Base-by-base conservation (phyloP, 2,113 vertebrate genomes). In the Pygathrix nemaeus region DNA sequence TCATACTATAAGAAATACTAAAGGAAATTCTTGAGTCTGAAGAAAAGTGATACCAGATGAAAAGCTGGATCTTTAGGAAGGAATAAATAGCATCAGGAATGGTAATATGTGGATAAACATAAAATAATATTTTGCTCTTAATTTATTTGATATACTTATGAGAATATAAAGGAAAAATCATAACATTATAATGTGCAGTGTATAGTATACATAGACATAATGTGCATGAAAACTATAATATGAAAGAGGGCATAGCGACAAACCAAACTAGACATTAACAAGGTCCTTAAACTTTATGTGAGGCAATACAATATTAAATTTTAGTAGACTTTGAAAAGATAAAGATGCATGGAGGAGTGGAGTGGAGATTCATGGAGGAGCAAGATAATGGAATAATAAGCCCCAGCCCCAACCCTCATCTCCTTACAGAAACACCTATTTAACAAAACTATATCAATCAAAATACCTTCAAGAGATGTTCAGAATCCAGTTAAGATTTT, bases 301-400 rank as follows among this genome's bases (percentile, higher is more conserved):
- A 96, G 35, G 5, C 30, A 55, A 43, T 76, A 55, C 35, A 83
- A n/a, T 78, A 94, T 32, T 81, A 70, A 96, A 38, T 86, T 14
- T 70, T 86, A 78, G 32, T 13, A 90, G 73, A 94, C 55, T 94
- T 87, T 64, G 35, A 79, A 87, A 68, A 93, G 35, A 81, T 90
- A 81, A 87, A 32, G 30, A 27, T 61, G 32, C 16, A 17, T 80
- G n/a, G 18, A 55, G 11, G 7, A 70, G n/a, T 25, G 27, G 61
- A 64, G 27, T 64, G 61, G 61, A 32, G 21, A 27, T 73, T 23
- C 23, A 23, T 68, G n/a, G 18, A 55, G 11, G 48, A 82, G 17
- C 17, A 91, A 57, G 27, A 81, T 55, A 48, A 16, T 43, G 5
- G n/a, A 81, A 43, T 48, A 66, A 7, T 91, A 91, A 82, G 18